Evolutionary conservation across 1,140 invertebrate genomes (phyloP), one percentile per base, ranked within the genome.

Genomic region (Luehdorfia chinensis): DNA sequence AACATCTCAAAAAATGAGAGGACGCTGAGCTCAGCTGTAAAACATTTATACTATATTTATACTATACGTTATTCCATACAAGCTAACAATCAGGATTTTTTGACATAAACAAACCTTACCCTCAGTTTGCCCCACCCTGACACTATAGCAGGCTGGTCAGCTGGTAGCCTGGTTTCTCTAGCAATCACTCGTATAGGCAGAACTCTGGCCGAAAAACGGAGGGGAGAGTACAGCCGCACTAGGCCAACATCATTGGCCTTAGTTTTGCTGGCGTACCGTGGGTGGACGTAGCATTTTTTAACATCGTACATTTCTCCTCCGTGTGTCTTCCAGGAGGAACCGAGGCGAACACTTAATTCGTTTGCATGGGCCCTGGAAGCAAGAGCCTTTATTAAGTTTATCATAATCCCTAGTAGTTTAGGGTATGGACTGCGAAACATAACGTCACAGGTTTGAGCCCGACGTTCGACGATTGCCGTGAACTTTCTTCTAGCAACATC

Each of bases 281-380:
- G 81, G 44, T 85, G 81, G 0, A 83, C 75, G 48, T 59, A 70
- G 50, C 65, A 59, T 12, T 79, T 63, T 25, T 70, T 75, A 0
- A 81, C 75, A 45, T 81, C 81, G 27, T 83, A 85, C 76, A 85
- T 83, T 39, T 83, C 78, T 0, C 81, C 81, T 0, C 77, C 81
- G 44, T 79, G 74, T 0, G 78, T 73, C 54, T 78, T 84, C 78
- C 76, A 83, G 0, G 80, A 84, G 1, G 78, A 83, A 0, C 80
- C 80, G 0, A 84, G 65, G 0, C 80, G 69, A 0, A 84, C 76
- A 31, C 66, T 83, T 8, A 84, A 48, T 9, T 84, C 76, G 8
- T 37, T 69, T 0, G 75, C 55, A 7, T 50, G 51, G 0, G 72
- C 59, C 47, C 74, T 79, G 55, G 9, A 32, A 19, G 30, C 33